A percentile compares a stretch with the other conserved stretches of the same genome.
Conservation (phyloP, 2,113 vertebrate genomes). For the Phalacrocorax brasilianus region DNA sequence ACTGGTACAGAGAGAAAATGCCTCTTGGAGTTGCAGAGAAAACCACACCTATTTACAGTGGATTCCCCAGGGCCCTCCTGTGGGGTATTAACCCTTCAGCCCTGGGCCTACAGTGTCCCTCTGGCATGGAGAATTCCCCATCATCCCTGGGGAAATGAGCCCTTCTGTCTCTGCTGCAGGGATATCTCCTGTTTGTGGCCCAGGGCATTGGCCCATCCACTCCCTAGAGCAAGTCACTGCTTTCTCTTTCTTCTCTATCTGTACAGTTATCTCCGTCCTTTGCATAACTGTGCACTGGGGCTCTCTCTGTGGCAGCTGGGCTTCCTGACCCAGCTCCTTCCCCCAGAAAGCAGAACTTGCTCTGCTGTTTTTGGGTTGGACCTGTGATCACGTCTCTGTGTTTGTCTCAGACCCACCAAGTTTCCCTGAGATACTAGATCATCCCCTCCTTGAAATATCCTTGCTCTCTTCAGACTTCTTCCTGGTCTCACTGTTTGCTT, state of each 20-base stretch:
- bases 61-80: conserved; percentile 21
- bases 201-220: neutral
- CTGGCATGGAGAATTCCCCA: neutral
- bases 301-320: neutral
- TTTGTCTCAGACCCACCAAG: conserved; percentile 35
- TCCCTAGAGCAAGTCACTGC: neutral
- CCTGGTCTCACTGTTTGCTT: neutral
- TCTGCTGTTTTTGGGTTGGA: neutral
- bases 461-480: neutral
- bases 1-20: conserved; percentile 65
- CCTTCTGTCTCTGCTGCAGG: neutral
- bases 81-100: conserved; percentile 45
- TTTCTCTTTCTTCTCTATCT: neutral
- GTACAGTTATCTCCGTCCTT: neutral
- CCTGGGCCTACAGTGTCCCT: neutral
- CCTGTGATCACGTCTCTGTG: neutral
- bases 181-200: neutral
- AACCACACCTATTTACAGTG: conserved; percentile 62
- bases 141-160: neutral
- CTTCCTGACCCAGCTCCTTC: neutral
- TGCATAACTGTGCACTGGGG: neutral
- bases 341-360: neutral
- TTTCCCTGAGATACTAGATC: conserved; percentile 47
- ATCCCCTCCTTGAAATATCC: conserved; percentile 35
- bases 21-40: conserved; percentile 57